Conservation (phyloP, 2,888 invertebrate genomes). For the Congeria kusceri region DNA sequence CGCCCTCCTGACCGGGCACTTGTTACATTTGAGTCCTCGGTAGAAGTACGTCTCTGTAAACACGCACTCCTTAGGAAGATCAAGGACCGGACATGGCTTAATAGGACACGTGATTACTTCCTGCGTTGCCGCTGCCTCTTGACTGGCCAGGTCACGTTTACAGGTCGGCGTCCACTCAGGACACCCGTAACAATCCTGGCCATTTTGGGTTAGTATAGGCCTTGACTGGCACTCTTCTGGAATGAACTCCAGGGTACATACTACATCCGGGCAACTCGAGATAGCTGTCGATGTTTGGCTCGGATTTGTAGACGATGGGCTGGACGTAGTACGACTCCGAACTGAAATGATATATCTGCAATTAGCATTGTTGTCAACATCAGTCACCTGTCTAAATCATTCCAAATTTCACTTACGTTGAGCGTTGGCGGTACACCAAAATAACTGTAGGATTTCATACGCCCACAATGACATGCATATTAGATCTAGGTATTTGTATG, state of each 20-base stretch:
- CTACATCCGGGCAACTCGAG: constrained; percentile 23
- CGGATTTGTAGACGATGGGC: no score
- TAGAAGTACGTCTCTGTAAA: constrained; percentile 37
- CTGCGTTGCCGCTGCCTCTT: background rate
- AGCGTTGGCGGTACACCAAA: no score
- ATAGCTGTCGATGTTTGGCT: background rate
- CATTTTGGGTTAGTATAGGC: constrained; percentile 8
- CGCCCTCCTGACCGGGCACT: constrained; percentile 29
- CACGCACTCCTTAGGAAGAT: constrained; percentile 26
- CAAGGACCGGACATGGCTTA: constrained; percentile 1
- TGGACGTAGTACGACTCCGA: no score
- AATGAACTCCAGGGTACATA: constrained; percentile 40
- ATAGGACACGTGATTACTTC: constrained; percentile 23
- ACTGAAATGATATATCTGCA: no score
- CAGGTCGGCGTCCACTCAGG: constrained; percentile 22
- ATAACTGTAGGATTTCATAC: no score
- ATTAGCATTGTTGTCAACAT: no score
- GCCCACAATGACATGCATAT: no score
- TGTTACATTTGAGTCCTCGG: constrained; percentile 26
- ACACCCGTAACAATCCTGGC: constrained; percentile 29
- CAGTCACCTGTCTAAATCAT: no score
- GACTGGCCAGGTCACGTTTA: background rate
- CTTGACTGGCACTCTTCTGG: constrained; percentile 30
- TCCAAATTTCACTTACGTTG: no score
- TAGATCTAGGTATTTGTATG: no score